Evolutionary conservation across 2,113 vertebrate species (phyloP), one percentile per base, ranked within the genome.

Genomic region (Athene noctua): DNA sequence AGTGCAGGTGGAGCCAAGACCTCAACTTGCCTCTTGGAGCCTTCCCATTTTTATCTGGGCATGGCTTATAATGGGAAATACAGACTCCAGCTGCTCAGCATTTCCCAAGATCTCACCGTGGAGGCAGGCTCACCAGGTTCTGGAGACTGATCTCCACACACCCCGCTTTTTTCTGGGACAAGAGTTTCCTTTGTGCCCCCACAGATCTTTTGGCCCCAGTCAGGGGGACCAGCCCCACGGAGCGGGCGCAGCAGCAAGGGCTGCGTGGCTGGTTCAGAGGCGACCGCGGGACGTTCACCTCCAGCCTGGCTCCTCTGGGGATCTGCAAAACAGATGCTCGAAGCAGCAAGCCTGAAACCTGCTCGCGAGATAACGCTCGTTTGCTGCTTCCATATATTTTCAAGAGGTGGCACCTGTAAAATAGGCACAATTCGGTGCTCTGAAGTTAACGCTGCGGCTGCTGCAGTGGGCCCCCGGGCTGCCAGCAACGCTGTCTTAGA

Each of bases 371-470:
- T 8, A 34, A n/a, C 1, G 3, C 38, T 27, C 10, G 0, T 32
- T 42, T 15, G 16, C 51, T 9, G 19, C 52, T 49, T 42, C 62
- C 34, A 1, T 2, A 0, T 15, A 4, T 75, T 78, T 54, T 32
- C 63, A 54, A 49, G 86, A 38, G 75, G 34, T 2, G 12, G 51
- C 63, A 44, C 72, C 65, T 30, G 83, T 16, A 18, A n/a, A 58
- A 36, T 0, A 9, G 40, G 30, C 46, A 18, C 15, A 18, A 2
- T 0, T 23, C 12, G 0, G 17, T 0, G 49, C 81, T 78, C 47
- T 1, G 0, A 23, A 23, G n/a, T 5, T 5, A 47, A 47, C 2
- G 6, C 61, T 1, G 40, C 2, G 18, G 26, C 17, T 22, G 44
- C 63, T 7, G 49, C 63, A 0, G 38, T 0, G 6, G 61, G 65